These are phyloP conservation scores for Cotesia glomerata DNA, from an alignment of 1,140 invertebrate species.

Conservation along the genomic window DNA sequence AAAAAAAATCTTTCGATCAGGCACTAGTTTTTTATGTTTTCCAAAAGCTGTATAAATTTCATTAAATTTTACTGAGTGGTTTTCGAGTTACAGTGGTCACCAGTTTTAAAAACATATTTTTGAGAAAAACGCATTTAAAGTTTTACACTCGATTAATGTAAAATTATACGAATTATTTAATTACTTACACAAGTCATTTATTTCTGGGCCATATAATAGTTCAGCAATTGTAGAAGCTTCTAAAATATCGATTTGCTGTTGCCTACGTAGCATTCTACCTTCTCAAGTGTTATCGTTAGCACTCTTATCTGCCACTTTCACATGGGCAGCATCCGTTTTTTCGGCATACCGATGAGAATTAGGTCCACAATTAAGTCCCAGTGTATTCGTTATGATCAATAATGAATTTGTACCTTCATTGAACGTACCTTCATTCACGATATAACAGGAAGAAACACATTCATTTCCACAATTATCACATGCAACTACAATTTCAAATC, in stretches of 20 bases:
- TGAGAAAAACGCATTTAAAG: conserved; percentile 2
- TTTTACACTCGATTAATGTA: not conserved
- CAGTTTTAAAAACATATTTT: not conserved
- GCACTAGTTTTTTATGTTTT: too few species aligned
- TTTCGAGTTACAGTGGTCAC: too few species aligned
- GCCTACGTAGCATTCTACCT: conserved; percentile 29
- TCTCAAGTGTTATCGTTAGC: conserved; percentile 18
- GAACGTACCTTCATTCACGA: too few species aligned
- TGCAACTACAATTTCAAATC: too few species aligned
- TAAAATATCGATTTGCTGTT: conserved; percentile 29
- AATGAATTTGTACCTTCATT: too few species aligned
- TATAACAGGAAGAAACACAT: too few species aligned
- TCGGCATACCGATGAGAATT: conserved; percentile 17
- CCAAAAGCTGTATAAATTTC: too few species aligned
- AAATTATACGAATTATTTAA: not conserved
- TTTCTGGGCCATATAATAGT: not conserved
- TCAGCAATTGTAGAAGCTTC: conserved; percentile 29
- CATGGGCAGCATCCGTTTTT: conserved; percentile 12
- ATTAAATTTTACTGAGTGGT: too few species aligned
- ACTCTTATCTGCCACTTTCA: not conserved
- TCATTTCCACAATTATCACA: conserved; percentile 22
- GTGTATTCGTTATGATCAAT: too few species aligned
- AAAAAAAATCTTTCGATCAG: too few species aligned
- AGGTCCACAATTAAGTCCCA: conserved; percentile 10
- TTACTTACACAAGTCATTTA: conserved; percentile 1